Base-by-base conservation (phyloP, 2,888 invertebrate species). In the Bhutanitis thaidina region DNA sequence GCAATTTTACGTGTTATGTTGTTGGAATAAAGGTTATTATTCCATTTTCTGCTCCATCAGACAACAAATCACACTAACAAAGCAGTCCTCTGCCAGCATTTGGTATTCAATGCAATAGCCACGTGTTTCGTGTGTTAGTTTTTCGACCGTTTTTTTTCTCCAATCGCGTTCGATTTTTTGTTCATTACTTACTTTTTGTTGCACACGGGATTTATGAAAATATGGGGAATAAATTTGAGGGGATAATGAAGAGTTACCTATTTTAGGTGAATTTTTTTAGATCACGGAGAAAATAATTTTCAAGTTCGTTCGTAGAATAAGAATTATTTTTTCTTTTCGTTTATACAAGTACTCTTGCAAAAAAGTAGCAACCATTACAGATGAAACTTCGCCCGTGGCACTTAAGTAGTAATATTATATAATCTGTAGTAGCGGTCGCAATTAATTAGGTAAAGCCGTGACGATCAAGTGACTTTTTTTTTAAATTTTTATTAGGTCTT, bases 91-190 rank as follows among this genome's bases (percentile, higher is more conserved):
- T 37, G 25, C 10, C 43, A 32, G 13, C 36, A 29, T 43, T 35
- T 13, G 46, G 30, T 38, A n/a, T 44, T 49, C 56, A 59, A 15
- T 34, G 32, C 55, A 58, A 44, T 53, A 58, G 67, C 78, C 80
- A 80, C 80, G 80, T 79, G 76, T 77, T 72, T 56, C 50, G 59
- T 60, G 64, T 70, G 62, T 62, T 43, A 56, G 52, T 60, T 50
- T 50, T 49, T 49, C 38, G 20, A 25, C 59, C 57, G 55, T 41
- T 66, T 73, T 71, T 67, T 71, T 68, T 20, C 5, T 62, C 67
- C 57, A 52, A 54, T 59, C 61, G 70, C 72, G 67, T 65, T 62
- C 54, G 27, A 27, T 27, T 27, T 27, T 27, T 27, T 27, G 27
- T 27, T 27, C 27, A 8, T 27, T 27, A 4, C 27, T 5, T 7